Evolutionary conservation across 2,113 vertebrate genomes (phyloP).

Genomic region (Sterrhoptilus dennistouni): DNA sequence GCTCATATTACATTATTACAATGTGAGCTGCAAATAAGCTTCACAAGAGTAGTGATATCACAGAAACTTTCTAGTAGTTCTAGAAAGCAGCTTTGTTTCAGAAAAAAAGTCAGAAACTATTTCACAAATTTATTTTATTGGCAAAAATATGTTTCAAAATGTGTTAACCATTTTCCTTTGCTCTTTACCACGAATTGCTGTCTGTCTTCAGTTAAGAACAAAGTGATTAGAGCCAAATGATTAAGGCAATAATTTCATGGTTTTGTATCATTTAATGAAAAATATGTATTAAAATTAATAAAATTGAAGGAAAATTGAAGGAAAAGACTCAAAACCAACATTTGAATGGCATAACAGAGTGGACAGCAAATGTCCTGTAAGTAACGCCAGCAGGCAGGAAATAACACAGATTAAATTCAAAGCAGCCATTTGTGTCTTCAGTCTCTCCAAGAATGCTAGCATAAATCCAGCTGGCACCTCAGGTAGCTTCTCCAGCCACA

Average conservation of each 20-base stretch:
- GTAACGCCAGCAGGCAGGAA: slow-evolving; percentile 56
- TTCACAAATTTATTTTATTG: slow-evolving; percentile 44
- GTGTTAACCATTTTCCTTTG: slow-evolving; percentile 49
- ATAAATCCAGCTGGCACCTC: slow-evolving; percentile 74
- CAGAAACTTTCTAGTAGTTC: neutral
- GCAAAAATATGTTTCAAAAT: slow-evolving; percentile 59
- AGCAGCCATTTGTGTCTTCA: slow-evolving; percentile 63
- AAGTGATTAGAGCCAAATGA: slow-evolving; percentile 27
- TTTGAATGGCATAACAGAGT: neutral
- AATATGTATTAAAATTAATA: neutral
- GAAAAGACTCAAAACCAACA: neutral
- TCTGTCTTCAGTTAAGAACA: slow-evolving; percentile 20
- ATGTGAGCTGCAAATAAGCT: neutral
- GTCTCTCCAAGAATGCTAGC: slow-evolving; percentile 61
- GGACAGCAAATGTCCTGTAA: slow-evolving; percentile 39
- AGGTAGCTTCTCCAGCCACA: slow-evolving; percentile 71
- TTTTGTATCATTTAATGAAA: slow-evolving; percentile 19
- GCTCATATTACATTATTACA: neutral
- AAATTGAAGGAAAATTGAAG: neutral
- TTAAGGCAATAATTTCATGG: slow-evolving; percentile 5
- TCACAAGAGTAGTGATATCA: neutral
- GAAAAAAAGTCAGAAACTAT: slow-evolving; percentile 26
- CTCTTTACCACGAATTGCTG: neutral
- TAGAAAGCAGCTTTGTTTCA: neutral
- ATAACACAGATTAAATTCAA: slow-evolving; percentile 69